A percentile compares a stretch with the other conserved stretches of the same genome.
Conservation (phyloP, 2,797 vertebrate genomes). For the Xyrichtys novacula region DNA sequence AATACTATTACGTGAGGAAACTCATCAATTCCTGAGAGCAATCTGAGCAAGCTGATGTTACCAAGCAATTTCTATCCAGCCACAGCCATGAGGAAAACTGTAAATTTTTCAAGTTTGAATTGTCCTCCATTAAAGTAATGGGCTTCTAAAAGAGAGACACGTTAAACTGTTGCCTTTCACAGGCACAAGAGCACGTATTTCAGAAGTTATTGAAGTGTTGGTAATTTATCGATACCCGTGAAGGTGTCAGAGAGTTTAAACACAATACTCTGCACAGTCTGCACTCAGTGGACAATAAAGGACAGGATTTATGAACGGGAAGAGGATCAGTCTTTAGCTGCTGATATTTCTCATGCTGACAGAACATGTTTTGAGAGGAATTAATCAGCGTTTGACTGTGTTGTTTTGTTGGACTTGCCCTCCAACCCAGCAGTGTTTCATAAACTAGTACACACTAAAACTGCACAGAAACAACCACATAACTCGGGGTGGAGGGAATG, state of each 20-base stretch:
- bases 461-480: slow-evolving; percentile 45
- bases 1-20: slow-evolving; percentile 72
- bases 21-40: slow-evolving; percentile 72
- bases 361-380: slow-evolving; percentile 65
- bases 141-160: slow-evolving; percentile 71
- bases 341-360: slow-evolving; percentile 69
- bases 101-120: slow-evolving; percentile 73
- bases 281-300: slow-evolving; percentile 63
- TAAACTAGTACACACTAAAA: slow-evolving; percentile 57
- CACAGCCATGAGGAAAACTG: slow-evolving; percentile 65
- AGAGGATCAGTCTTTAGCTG: slow-evolving; percentile 63
- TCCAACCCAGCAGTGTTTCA: slow-evolving; percentile 74
- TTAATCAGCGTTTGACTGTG: slow-evolving; percentile 68
- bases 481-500: slow-evolving; percentile 49
- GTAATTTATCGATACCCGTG: slow-evolving; percentile 75
- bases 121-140: slow-evolving; percentile 82
- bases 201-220: slow-evolving; percentile 73
- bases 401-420: slow-evolving; percentile 67
- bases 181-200: slow-evolving; percentile 70
- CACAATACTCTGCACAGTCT: slow-evolving; percentile 51
- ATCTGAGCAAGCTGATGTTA: slow-evolving; percentile 70
- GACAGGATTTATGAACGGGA: slow-evolving; percentile 70
- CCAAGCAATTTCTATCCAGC: slow-evolving; percentile 61
- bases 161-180: slow-evolving; percentile 77
- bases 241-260: slow-evolving; percentile 68